Percentiles rank a stretch among this genome's conserved stretches.
These are phyloP conservation scores for Poeciliopsis turneri DNA, from an alignment of 2,797 vertebrate genomes.

Conservation along the genomic window DNA sequence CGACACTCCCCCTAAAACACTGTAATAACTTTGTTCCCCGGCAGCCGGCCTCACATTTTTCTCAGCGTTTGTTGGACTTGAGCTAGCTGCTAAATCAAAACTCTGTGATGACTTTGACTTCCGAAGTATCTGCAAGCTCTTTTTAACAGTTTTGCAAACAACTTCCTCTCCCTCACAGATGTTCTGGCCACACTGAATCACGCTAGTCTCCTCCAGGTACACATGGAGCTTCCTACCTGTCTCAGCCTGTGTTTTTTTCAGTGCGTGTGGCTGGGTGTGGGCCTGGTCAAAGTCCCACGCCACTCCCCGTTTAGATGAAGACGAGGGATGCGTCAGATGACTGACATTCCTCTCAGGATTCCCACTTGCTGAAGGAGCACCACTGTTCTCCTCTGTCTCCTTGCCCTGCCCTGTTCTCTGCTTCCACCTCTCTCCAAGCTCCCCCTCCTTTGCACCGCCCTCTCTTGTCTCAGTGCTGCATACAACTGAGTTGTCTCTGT, in stretches of 20 bases:
- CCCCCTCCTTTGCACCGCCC: conserved; percentile 67
- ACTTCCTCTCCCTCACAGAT: conserved; percentile 43
- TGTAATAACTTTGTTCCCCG: conserved; percentile 38
- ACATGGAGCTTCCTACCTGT: conserved; percentile 67
- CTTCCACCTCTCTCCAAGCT: conserved; percentile 48
- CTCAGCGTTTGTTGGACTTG: conserved; percentile 27
- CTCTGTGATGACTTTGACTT: conserved; percentile 44
- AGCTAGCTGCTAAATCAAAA: conserved; percentile 23
- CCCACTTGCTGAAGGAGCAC: conserved; percentile 41
- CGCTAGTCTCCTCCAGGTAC: conserved; percentile 78
- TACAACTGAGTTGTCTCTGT: conserved; percentile 54
- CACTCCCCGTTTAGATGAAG: conserved; percentile 56
- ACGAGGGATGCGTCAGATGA: conserved; percentile 67
- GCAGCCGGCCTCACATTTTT: conserved; percentile 25
- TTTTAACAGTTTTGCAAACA: conserved; percentile 53
- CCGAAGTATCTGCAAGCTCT: conserved; percentile 51
- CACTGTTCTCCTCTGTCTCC: conserved; percentile 58
- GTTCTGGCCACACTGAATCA: conserved; percentile 49
- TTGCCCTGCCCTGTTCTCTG: conserved; percentile 47
- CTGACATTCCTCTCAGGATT: conserved; percentile 68
- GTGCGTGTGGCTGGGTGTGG: conserved; percentile 42
- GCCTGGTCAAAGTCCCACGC: conserved; percentile 52
- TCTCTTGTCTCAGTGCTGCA: conserved; percentile 45
- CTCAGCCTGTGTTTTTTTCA: conserved; percentile 32
- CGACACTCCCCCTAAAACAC: conserved; percentile 50